phyloP scores from a whole-genome alignment of 2,113 vertebrate genomes.

The Scytalopus superciliaris region DNA sequence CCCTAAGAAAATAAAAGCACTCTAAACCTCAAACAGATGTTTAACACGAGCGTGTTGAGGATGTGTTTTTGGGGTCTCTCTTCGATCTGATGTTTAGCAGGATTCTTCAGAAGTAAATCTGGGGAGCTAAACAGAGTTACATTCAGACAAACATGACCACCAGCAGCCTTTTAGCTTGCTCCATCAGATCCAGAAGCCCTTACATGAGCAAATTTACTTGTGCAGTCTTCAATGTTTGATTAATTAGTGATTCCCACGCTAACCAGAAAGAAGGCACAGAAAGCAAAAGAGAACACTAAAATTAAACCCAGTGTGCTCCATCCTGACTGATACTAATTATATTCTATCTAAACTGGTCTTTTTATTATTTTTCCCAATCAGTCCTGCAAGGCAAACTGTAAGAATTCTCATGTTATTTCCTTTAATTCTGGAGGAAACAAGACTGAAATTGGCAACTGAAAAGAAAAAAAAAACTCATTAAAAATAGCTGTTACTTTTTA shows the following conservation, averaged over 20 bases:
- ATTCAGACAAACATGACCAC: background rate
- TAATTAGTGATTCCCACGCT: background rate
- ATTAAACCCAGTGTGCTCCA: background rate
- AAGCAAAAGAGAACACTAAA: background rate
- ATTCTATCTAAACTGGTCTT: background rate
- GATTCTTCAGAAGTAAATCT: background rate
- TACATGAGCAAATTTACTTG: background rate
- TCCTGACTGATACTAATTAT: background rate
- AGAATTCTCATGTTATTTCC: background rate
- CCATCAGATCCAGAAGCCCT: background rate
- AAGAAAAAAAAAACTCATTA: background rate
- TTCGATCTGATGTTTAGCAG: background rate
- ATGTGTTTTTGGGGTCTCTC: background rate
- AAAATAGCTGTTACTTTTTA: background rate
- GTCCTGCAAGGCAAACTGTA: background rate
- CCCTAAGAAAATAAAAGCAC: background rate
- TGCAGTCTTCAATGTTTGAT: background rate
- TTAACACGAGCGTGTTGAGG: background rate
- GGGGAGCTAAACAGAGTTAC: background rate
- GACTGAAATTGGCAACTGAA: background rate
- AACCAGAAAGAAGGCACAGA: background rate
- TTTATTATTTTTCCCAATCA: background rate
- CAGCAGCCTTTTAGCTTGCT: background rate
- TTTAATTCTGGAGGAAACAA: background rate
- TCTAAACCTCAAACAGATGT: background rate